Conservation (phyloP, 1,140 invertebrate genomes). For the Matsumurasca onukii region DNA sequence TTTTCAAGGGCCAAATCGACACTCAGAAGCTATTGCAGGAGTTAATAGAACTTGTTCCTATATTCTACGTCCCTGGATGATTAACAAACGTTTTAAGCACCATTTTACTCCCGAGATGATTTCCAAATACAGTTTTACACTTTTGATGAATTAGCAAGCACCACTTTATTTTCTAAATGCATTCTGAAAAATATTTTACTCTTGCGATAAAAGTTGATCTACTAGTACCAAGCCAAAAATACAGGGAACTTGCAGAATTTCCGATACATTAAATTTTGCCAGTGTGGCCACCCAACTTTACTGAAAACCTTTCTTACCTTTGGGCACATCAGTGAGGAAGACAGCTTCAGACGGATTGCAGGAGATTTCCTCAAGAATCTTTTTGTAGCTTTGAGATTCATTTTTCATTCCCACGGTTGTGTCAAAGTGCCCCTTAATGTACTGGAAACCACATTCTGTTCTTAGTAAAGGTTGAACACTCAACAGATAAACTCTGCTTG, state of each 20-base stretch:
- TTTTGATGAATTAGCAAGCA: too few relatives aligned
- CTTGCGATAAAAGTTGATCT: background rate
- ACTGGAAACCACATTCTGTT: conserved; percentile 55
- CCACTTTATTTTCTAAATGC: background rate
- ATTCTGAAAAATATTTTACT: background rate
- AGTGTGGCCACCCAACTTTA: background rate
- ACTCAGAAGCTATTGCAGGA: too few relatives aligned
- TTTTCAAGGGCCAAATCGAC: too few relatives aligned
- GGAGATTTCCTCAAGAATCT: conserved; percentile 69
- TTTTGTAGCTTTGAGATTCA: conserved; percentile 71
- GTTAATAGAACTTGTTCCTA: too few relatives aligned
- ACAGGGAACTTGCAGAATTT: background rate
- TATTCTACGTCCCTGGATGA: too few relatives aligned
- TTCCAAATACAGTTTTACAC: too few relatives aligned
- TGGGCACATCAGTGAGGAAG: conserved; percentile 82
- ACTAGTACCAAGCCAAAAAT: background rate
- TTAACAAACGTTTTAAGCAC: too few relatives aligned
- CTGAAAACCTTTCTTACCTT: conserved; percentile 58
- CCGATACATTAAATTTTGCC: background rate
- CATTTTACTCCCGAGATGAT: too few relatives aligned
- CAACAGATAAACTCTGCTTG: background rate
- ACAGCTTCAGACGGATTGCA: conserved; percentile 65
- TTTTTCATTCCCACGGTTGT: conserved; percentile 77
- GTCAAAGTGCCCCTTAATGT: conserved; percentile 83
- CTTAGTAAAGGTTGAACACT: conserved; percentile 8